Conservation (phyloP, 2,888 invertebrate species). For the Priocnemis perturbator region DNA sequence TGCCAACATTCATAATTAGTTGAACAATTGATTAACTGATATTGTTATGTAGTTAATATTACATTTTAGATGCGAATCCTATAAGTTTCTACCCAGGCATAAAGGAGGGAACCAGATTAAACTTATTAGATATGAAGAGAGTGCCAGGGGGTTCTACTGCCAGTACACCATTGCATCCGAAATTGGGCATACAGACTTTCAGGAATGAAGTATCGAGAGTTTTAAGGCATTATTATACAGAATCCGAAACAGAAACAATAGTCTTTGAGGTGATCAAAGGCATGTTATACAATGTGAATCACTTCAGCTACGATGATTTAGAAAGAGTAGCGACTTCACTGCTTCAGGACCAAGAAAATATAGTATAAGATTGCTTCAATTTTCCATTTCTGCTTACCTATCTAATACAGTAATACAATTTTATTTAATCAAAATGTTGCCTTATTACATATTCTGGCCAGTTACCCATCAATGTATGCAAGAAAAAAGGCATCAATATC, state of each 20-base stretch:
- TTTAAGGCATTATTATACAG: slow-evolving; percentile 80
- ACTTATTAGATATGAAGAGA: slow-evolving; percentile 82
- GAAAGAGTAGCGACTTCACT: slow-evolving; percentile 79
- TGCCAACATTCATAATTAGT: neutral
- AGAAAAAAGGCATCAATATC: neutral
- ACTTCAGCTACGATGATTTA: slow-evolving; percentile 79
- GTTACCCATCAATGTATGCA: neutral
- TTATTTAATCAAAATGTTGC: slow-evolving; percentile 52
- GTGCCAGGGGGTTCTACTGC: slow-evolving; percentile 55
- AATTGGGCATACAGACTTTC: slow-evolving; percentile 75
- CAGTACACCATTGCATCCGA: slow-evolving; percentile 47
- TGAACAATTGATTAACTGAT: neutral
- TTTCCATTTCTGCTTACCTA: slow-evolving; percentile 39
- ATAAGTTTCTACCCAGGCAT: slow-evolving; percentile 84
- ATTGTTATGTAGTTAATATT: slow-evolving; percentile 15
- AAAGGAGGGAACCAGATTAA: slow-evolving; percentile 85
- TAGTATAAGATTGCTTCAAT: slow-evolving; percentile 53
- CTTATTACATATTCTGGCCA: slow-evolving; percentile 28
- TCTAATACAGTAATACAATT: slow-evolving; percentile 52
- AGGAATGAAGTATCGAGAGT: slow-evolving; percentile 79
- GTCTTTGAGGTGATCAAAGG: slow-evolving; percentile 79
- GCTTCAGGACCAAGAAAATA: slow-evolving; percentile 84
- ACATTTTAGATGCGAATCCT: slow-evolving; percentile 80
- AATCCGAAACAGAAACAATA: slow-evolving; percentile 80
- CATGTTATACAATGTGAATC: slow-evolving; percentile 77